These are phyloP conservation scores for Dromaius novaehollandiae DNA, from an alignment of 2,113 vertebrate species.

Conservation along the genomic window DNA sequence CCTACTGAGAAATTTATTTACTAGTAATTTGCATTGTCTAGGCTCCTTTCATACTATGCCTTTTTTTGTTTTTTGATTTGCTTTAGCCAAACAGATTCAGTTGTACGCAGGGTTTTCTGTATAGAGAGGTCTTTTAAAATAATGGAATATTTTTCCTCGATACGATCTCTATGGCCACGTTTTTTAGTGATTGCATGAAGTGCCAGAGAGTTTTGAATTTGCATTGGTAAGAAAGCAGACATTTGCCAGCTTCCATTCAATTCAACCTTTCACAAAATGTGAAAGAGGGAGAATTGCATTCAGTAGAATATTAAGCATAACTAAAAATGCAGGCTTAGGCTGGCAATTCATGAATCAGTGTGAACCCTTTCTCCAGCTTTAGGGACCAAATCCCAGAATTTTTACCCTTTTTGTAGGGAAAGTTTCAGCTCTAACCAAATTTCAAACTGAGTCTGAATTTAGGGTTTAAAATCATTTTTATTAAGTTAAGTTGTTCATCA, in stretches of 20 bases:
- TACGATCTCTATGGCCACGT: neutral
- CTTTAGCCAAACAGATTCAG: neutral
- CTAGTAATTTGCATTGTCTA: neutral
- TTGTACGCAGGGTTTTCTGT: neutral
- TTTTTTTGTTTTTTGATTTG: fast-evolving
- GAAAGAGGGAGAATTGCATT: neutral
- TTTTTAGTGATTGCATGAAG: neutral
- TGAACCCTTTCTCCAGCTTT: neutral
- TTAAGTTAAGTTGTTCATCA: neutral
- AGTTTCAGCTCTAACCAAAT: neutral
- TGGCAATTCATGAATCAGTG: neutral
- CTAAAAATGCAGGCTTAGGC: neutral
- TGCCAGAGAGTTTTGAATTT: neutral
- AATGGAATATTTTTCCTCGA: neutral
- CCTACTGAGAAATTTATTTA: neutral
- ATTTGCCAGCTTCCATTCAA: neutral
- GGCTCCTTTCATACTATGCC: neutral
- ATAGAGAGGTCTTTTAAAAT: neutral
- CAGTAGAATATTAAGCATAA: neutral
- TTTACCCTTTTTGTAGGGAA: neutral
- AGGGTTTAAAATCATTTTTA: neutral
- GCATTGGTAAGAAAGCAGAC: neutral
- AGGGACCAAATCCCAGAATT: neutral
- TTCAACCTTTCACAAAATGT: neutral
- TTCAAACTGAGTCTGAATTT: neutral